These are phyloP conservation scores for Latrodectus hesperus DNA, from an alignment of 2,888 invertebrate genomes.

Conservation along the genomic window DNA sequence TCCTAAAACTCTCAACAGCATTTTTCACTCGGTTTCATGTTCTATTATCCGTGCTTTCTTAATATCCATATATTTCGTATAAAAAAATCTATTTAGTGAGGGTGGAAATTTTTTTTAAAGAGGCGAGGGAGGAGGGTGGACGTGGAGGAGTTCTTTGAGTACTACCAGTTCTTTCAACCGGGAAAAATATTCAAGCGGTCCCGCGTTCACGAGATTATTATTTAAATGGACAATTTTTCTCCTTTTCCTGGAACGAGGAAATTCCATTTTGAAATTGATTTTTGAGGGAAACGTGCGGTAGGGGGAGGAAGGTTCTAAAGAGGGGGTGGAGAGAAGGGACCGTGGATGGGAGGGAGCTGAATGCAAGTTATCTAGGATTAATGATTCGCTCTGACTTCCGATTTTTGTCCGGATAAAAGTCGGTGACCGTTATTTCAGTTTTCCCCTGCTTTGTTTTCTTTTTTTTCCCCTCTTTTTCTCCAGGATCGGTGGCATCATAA, in stretches of 20 bases:
- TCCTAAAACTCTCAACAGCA: background rate
- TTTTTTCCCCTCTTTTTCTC: background rate
- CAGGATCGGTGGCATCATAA: background rate
- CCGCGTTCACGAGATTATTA: background rate
- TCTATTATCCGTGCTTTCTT: background rate
- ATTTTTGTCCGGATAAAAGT: conserved; percentile 22
- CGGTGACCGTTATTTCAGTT: conserved; percentile 15
- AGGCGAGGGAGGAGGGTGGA: background rate
- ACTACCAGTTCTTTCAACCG: background rate
- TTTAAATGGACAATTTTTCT: conserved; percentile 5
- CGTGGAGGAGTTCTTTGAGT: background rate
- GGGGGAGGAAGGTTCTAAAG: background rate
- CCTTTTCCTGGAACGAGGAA: conserved; percentile 17
- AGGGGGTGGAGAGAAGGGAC: background rate
- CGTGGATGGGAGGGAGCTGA: background rate
- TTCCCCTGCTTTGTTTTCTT: background rate
- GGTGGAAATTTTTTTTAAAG: background rate
- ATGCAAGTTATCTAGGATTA: conserved; percentile 32
- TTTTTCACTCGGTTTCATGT: background rate
- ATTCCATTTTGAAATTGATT: conserved; percentile 41
- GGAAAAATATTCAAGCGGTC: background rate
- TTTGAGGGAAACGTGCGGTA: conserved; percentile 3
- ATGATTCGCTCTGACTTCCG: conserved; percentile 15
- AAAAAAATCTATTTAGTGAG: background rate
- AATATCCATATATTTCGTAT: background rate